phyloP scores from a whole-genome alignment of 2,113 vertebrate species.

The Nycticorax nycticorax region DNA sequence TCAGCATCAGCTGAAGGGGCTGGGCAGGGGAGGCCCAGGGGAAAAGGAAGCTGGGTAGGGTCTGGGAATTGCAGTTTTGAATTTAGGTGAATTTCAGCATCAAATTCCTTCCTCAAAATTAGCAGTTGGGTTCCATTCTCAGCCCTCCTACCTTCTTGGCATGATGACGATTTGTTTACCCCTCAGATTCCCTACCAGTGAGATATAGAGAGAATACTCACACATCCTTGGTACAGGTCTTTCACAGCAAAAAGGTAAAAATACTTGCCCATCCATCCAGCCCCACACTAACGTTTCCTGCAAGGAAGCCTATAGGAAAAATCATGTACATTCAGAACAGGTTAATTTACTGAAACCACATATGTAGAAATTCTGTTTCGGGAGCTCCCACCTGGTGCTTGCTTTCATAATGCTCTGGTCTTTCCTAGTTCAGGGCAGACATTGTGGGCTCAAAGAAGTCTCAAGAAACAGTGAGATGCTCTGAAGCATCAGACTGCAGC shows the following conservation, averaged over 20 bases:
- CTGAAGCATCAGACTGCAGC: not conserved
- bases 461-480: not conserved
- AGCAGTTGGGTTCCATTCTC: not conserved
- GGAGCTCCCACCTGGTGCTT: not conserved
- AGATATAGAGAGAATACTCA: not conserved
- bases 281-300: not conserved
- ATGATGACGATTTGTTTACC: not conserved
- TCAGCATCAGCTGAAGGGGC: not conserved
- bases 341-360: not conserved
- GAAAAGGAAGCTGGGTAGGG: not conserved
- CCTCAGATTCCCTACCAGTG: not conserved
- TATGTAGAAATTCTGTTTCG: no score
- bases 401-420: not conserved
- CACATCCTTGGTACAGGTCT: not conserved
- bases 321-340: not conserved
- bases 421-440: not conserved
- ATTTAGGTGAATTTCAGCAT: not conserved
- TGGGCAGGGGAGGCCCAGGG: not conserved
- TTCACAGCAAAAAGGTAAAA: not conserved
- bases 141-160: not conserved
- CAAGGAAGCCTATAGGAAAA: not conserved
- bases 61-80: not conserved
- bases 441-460: not conserved
- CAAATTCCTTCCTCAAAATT: not conserved
- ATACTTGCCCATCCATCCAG: not conserved